phyloP scores from a whole-genome alignment of 1,140 invertebrate genomes.

The Saccostrea cuccullata region DNA sequence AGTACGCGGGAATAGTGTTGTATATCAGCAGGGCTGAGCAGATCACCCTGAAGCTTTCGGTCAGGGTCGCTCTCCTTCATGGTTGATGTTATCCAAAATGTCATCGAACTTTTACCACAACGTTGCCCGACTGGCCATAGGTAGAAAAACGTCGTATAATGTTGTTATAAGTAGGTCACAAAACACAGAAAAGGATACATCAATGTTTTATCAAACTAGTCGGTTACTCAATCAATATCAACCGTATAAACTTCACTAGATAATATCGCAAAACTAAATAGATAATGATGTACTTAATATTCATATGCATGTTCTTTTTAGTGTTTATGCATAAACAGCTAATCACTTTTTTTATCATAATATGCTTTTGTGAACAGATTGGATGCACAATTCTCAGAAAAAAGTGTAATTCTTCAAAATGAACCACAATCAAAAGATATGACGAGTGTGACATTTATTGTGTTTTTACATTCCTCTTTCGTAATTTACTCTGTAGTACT shows the following conservation, averaged over 20 bases:
- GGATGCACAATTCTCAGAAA: too few relatives aligned
- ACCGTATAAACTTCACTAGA: neutral
- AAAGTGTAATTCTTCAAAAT: too few relatives aligned
- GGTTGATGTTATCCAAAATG: neutral
- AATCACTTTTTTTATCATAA: too few relatives aligned
- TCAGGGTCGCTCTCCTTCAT: neutral
- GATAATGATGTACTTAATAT: neutral
- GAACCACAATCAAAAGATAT: too few relatives aligned
- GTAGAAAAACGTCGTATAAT: neutral
- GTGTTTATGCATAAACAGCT: too few relatives aligned
- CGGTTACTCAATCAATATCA: neutral
- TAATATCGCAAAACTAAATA: neutral
- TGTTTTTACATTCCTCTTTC: too few relatives aligned
- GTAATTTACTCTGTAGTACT: too few relatives aligned
- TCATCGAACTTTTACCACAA: conserved; percentile 12
- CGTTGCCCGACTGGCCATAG: neutral
- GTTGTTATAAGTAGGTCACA: neutral
- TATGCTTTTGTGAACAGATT: too few relatives aligned
- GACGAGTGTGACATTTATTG: too few relatives aligned
- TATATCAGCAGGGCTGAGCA: neutral
- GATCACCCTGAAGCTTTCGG: neutral
- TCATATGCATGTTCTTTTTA: too few relatives aligned
- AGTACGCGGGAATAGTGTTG: neutral
- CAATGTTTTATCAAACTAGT: neutral
- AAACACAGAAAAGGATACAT: neutral